Percentiles rank a stretch among this genome's conserved stretches.
Conservation (phyloP, 2,797 vertebrate genomes). For the Pseudopleuronectes americanus region DNA sequence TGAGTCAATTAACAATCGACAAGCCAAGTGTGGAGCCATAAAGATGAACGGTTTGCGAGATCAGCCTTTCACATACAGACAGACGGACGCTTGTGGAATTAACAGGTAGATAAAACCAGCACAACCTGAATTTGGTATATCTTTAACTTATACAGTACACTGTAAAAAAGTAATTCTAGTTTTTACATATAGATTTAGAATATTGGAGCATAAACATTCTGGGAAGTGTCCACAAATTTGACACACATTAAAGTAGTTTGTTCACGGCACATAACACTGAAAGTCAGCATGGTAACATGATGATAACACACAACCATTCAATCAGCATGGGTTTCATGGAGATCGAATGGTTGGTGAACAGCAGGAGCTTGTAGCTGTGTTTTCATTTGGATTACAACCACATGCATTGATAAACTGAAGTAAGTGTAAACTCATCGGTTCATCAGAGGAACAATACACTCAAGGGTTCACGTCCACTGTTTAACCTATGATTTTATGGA, state of each 20-base stretch:
- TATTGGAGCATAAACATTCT: conserved; percentile 4
- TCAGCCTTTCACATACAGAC: no score
- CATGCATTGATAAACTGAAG: conserved; percentile 24
- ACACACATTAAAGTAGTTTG: conserved; percentile 27
- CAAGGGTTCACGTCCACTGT: conserved; percentile 12
- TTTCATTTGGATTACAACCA: conserved; percentile 21
- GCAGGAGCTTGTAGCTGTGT: conserved; percentile 31
- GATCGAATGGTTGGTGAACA: conserved; percentile 14
- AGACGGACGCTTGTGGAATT: no score
- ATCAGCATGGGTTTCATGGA: conserved; percentile 37
- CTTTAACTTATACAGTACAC: no score
- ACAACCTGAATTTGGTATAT: neutral
- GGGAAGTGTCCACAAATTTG: conserved; percentile 16
- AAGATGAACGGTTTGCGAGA: no score
- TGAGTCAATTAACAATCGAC: no score
- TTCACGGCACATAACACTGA: conserved; percentile 30
- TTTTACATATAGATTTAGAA: conserved; percentile 1
- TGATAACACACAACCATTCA: conserved; percentile 21
- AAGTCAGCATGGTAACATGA: conserved; percentile 29
- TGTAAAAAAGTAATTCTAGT: neutral
- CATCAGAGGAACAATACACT: neutral
- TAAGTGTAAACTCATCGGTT: conserved; percentile 25
- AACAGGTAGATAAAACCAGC: neutral
- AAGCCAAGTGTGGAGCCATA: no score
- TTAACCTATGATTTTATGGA: conserved; percentile 33